These are phyloP conservation scores for Ptilonorhynchus violaceus DNA, from an alignment of 2,113 vertebrate species.

Conservation along the genomic window DNA sequence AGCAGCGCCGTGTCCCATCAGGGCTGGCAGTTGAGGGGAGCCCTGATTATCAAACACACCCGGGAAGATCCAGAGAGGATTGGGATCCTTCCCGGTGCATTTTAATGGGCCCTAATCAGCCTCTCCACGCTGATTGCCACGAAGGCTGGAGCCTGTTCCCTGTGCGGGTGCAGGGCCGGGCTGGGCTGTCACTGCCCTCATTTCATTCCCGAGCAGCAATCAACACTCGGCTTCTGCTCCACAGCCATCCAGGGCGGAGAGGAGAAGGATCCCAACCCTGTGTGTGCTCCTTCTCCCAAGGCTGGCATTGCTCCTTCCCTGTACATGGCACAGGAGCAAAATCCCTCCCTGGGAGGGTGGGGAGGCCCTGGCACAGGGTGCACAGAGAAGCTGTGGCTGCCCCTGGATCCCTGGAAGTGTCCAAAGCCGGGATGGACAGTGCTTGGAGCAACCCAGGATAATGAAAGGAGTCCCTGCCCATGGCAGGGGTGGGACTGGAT, in stretches of 20 bases:
- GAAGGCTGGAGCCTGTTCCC: neutral
- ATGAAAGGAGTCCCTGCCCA: neutral
- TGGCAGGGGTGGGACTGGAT: neutral
- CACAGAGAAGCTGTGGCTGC: neutral
- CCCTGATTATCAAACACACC: neutral
- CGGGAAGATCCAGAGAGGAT: neutral
- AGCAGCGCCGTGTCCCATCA: neutral
- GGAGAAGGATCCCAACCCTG: neutral
- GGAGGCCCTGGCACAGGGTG: neutral
- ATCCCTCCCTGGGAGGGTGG: neutral
- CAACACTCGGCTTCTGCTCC: neutral
- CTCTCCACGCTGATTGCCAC: slow-evolving; percentile 36
- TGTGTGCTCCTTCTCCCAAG: neutral
- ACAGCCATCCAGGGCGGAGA: neutral
- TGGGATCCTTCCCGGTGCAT: slow-evolving; percentile 33
- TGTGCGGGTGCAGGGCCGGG: neutral
- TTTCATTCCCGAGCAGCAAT: slow-evolving; percentile 56
- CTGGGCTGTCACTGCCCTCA: slow-evolving; percentile 29
- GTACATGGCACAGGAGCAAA: neutral
- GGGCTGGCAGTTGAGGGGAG: neutral
- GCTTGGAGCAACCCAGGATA: neutral
- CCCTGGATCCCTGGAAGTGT: neutral
- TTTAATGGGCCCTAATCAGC: slow-evolving; percentile 63
- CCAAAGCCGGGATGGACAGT: neutral
- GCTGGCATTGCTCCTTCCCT: neutral